These are phyloP conservation scores for Leucopternis melanops DNA, from an alignment of 2,113 vertebrate genomes.

Conservation along the genomic window DNA sequence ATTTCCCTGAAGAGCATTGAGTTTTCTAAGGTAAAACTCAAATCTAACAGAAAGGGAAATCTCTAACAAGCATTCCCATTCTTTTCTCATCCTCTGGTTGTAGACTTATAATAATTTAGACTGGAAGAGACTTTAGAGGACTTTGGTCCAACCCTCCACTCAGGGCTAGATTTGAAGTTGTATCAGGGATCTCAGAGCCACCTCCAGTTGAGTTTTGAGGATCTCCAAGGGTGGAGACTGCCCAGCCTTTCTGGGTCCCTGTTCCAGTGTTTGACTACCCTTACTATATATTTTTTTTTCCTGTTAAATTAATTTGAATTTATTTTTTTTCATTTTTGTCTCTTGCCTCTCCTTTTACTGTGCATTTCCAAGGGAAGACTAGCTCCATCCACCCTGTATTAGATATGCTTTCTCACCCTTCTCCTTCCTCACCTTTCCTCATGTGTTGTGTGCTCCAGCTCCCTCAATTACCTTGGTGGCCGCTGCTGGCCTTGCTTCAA, in stretches of 20 bases:
- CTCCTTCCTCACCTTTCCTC: not conserved
- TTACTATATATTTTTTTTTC: not conserved
- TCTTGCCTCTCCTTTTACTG: not conserved
- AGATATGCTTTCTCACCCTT: not conserved
- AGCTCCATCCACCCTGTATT: not conserved
- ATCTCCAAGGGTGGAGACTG: not conserved
- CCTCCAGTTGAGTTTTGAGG: not conserved
- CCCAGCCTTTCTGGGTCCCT: not conserved
- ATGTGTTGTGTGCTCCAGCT: not conserved
- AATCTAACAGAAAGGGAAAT: not conserved
- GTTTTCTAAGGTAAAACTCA: not conserved
- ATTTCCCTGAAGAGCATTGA: not conserved
- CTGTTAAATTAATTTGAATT: not conserved
- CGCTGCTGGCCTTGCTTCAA: not conserved
- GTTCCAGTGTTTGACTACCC: too few species aligned
- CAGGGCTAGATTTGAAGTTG: not conserved
- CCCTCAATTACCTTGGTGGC: not conserved
- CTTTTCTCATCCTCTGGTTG: not conserved
- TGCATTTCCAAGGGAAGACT: not conserved
- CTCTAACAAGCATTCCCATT: not conserved
- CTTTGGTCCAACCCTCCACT: not conserved
- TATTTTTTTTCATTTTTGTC: not conserved
- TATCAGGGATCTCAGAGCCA: not conserved
- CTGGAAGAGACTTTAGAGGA: not conserved
- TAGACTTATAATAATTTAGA: not conserved